These are phyloP conservation scores for Petrocephalus schoutedeni DNA, from an alignment of 2,797 vertebrate species.

Conservation along the genomic window DNA sequence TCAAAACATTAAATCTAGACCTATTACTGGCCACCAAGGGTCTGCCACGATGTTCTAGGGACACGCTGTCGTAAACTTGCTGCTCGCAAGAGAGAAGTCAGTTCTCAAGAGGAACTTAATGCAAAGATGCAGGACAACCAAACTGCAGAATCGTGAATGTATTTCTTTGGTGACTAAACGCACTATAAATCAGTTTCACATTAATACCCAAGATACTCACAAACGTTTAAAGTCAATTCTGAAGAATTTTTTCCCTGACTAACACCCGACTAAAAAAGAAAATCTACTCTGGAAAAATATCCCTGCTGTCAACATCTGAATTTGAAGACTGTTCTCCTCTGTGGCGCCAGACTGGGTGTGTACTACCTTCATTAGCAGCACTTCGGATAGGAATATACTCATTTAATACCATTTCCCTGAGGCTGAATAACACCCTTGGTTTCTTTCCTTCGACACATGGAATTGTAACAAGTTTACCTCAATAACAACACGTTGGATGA, in stretches of 20 bases:
- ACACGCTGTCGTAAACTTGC: not conserved
- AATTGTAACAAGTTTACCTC: not conserved
- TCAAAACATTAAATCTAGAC: not conserved
- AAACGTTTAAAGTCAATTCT: not conserved
- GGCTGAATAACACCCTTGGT: not conserved
- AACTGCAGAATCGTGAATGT: not conserved
- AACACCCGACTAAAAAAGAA: not conserved
- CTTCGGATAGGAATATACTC: not conserved
- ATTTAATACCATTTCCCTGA: conserved; percentile 2
- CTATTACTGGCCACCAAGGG: not conserved
- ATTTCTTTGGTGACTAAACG: too few species aligned
- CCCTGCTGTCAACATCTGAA: not conserved
- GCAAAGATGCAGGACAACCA: not conserved
- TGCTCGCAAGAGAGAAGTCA: not conserved
- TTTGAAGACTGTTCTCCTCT: not conserved
- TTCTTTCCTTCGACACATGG: not conserved
- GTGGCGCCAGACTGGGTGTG: not conserved
- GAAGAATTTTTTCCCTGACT: not conserved
- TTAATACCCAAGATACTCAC: not conserved
- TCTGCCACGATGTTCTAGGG: not conserved
- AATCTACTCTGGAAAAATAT: not conserved
- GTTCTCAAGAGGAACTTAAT: not conserved
- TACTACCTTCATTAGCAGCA: not conserved
- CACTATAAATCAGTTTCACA: not conserved
- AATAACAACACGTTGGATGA: not conserved